Evolutionary conservation across 2,888 invertebrate genomes (phyloP).

Genomic region (Nasonovia ribisnigri): DNA sequence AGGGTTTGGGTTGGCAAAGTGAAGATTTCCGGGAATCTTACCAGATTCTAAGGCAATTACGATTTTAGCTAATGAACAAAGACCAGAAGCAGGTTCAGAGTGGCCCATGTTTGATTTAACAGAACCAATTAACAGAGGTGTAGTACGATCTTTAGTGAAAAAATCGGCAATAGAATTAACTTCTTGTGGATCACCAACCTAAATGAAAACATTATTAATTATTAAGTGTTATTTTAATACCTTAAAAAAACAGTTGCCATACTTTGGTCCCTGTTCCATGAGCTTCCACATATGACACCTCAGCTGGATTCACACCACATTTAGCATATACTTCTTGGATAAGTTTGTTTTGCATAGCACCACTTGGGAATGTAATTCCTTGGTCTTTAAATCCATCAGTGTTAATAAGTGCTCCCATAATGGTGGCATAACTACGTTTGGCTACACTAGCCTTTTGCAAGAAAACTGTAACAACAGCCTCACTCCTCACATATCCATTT

Average conservation of each 20-base stretch:
- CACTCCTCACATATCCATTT: conserved; percentile 92
- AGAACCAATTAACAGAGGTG: conserved; percentile 91
- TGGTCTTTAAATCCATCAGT: conserved; percentile 93
- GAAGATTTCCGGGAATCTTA: conserved; percentile 90
- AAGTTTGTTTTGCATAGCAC: conserved; percentile 83
- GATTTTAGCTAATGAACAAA: conserved; percentile 91
- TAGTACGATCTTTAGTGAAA: conserved; percentile 80
- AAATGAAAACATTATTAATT: conserved; percentile 53
- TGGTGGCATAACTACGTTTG: conserved; percentile 85
- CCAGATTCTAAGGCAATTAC: conserved; percentile 93
- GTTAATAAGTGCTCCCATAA: conserved; percentile 90
- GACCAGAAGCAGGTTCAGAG: conserved; percentile 92
- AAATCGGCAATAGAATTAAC: conserved; percentile 93
- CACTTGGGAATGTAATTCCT: conserved; percentile 89
- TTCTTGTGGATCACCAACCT: conserved; percentile 97
- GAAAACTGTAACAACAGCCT: conserved; percentile 85
- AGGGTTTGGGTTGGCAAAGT: conserved; percentile 87
- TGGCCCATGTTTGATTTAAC: conserved; percentile 99
- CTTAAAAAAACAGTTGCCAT: conserved; percentile 37
- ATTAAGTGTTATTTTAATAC: neutral
- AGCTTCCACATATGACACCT: conserved; percentile 93
- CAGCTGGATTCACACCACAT: conserved; percentile 83
- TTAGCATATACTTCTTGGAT: conserved; percentile 90
- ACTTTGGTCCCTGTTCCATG: conserved; percentile 98
- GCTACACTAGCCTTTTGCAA: conserved; percentile 85